These are phyloP conservation scores for Bellardia pandia DNA, from an alignment of 2,888 invertebrate genomes.

Conservation along the genomic window DNA sequence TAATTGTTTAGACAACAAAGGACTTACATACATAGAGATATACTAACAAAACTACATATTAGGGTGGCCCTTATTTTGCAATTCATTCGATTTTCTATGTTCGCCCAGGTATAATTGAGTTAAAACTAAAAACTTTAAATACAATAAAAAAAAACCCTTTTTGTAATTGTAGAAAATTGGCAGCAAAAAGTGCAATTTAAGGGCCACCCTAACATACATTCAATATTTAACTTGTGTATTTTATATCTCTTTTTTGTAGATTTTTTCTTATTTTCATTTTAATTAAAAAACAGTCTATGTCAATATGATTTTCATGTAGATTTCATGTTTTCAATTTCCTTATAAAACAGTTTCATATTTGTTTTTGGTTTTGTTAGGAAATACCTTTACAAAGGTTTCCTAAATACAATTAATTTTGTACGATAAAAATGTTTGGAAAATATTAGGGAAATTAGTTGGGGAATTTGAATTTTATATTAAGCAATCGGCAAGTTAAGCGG, in stretches of 20 bases:
- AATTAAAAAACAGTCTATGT: constrained; percentile 53
- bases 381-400: constrained; percentile 40
- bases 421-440: constrained; percentile 7
- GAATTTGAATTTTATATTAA: background rate
- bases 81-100: no score
- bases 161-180: no score
- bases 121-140: no score
- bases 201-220: background rate
- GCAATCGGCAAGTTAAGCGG: background rate
- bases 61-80: no score
- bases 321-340: constrained; percentile 50
- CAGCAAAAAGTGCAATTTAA: no score
- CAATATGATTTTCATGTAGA: constrained; percentile 50
- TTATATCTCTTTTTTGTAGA: background rate
- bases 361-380: constrained; percentile 15
- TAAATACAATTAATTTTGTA: constrained; percentile 60
- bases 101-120: no score
- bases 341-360: constrained; percentile 6
- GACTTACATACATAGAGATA: background rate
- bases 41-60: no score
- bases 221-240: background rate
- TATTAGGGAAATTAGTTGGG: background rate
- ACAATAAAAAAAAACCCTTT: no score
- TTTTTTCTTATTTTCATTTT: constrained; percentile 25
- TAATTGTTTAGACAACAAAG: background rate